Conservation (phyloP, 35 echinoderm and acorn worm species). For the Stichopus chloronotus region DNA sequence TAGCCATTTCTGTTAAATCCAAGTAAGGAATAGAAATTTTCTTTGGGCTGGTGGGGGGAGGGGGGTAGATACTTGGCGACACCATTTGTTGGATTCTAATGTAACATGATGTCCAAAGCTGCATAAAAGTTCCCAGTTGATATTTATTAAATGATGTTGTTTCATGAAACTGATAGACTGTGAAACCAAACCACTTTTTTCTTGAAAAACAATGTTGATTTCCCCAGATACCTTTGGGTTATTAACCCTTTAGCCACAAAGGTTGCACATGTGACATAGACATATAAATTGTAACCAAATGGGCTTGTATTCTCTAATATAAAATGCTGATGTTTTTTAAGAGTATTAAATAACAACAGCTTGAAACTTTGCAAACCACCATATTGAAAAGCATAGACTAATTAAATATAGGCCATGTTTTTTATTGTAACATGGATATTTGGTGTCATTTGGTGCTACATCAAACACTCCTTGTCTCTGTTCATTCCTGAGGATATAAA, state of each 20-base stretch:
- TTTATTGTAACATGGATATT: neutral
- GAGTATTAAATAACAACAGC: neutral
- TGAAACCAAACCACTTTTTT: too few relatives aligned
- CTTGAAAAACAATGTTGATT: conserved; percentile 5
- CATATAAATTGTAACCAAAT: neutral
- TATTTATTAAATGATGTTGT: neutral
- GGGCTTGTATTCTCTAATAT: neutral
- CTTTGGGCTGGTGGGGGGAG: neutral
- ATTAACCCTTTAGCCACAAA: neutral
- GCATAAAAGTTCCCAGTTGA: neutral
- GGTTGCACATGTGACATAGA: neutral
- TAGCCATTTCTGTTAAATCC: conserved; percentile 23
- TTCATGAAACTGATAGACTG: conserved; percentile 16
- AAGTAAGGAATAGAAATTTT: neutral
- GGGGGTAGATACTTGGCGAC: neutral
- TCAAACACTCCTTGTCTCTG: conserved; percentile 1
- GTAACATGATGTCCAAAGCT: conserved; percentile 20
- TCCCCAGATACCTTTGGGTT: neutral
- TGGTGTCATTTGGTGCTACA: neutral
- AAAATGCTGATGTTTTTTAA: conserved; percentile 11
- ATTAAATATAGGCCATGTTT: neutral
- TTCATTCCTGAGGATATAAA: conserved; percentile 7
- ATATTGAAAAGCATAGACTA: conserved; percentile 6
- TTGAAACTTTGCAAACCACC: neutral
- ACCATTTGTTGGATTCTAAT: conserved; percentile 11